Evolutionary conservation across 2,113 vertebrate genomes (phyloP), one percentile per base, ranked within the genome.

Genomic region (Ciconia maguari): DNA sequence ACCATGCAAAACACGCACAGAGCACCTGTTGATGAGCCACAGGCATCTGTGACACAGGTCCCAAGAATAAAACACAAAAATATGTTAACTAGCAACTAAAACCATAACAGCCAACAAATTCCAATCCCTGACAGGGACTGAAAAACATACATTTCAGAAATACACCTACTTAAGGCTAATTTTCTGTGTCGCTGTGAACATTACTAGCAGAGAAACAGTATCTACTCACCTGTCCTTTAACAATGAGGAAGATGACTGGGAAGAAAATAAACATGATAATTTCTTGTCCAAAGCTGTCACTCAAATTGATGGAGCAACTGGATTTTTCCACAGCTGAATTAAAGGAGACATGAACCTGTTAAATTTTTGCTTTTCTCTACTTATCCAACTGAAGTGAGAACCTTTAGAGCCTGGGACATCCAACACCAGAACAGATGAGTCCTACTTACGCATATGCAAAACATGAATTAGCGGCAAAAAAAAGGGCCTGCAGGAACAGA

Each of bases 241-340:
- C 92, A 94, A 92, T 68, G 57, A 89, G 44, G 52, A 92, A 72
- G 57, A 95, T 84, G 69, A 93, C 69, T 84, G n/a, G 24, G 44
- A 94, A 52, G 87, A 83, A 92, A 90, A 91, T 49, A 96, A 97
- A 93, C 85, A 92, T 9, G 32, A 12, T 57, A 36, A 90, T 95
- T 92, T 95, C 86, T 82, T 91, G 89, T 93, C 90, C 95, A 95
- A 95, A 92, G 65, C 74, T 89, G 72, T 92, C 86, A 78, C 44
- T 96, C 83, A 90, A 60, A 60, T 51, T 94, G 88, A 96, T 38
- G 60, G 48, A 92, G 60, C 34, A 92, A 82, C 7, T 71, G 60
- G 13, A 25, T 75, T 89, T 96, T 84, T 93, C n/a, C 61, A 82
- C 36, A 81, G 69, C 24, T 82, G 68, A 93, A 90, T 83, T 86